These are phyloP conservation scores for Brachypteracias leptosomus DNA, from an alignment of 2,113 vertebrate species.

Conservation along the genomic window DNA sequence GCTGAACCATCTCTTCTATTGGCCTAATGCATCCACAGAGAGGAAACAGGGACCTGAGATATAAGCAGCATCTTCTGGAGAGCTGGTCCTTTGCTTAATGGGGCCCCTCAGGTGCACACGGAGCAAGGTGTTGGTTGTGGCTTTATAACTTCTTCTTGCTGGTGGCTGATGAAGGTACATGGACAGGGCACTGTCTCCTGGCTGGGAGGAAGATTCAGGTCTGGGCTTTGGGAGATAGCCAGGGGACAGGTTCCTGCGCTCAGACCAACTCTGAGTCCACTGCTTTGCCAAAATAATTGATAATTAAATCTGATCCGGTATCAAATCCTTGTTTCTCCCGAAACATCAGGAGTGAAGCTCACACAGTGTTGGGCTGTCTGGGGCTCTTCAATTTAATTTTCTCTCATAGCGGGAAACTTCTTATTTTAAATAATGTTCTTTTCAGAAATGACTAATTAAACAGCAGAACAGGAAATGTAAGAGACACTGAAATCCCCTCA, in stretches of 20 bases:
- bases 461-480: conserved; percentile 23
- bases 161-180: background rate
- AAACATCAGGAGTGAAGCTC: background rate
- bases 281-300: background rate
- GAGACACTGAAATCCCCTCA: conserved; percentile 37
- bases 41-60: background rate
- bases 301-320: background rate
- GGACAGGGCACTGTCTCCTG: background rate
- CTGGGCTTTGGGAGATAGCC: background rate
- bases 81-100: background rate
- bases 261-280: background rate
- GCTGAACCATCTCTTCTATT: background rate
- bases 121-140: background rate
- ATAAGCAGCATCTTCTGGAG: background rate
- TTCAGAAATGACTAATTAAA: conserved; percentile 37
- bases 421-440: background rate
- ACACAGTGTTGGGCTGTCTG: background rate
- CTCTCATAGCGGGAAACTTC: background rate
- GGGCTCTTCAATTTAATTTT: background rate
- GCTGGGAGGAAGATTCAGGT: background rate
- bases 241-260: background rate
- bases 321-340: background rate
- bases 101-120: background rate
- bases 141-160: background rate
- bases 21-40: background rate